Base-by-base conservation (phyloP, 2,113 vertebrate species). In the Spea multiplicata region DNA sequence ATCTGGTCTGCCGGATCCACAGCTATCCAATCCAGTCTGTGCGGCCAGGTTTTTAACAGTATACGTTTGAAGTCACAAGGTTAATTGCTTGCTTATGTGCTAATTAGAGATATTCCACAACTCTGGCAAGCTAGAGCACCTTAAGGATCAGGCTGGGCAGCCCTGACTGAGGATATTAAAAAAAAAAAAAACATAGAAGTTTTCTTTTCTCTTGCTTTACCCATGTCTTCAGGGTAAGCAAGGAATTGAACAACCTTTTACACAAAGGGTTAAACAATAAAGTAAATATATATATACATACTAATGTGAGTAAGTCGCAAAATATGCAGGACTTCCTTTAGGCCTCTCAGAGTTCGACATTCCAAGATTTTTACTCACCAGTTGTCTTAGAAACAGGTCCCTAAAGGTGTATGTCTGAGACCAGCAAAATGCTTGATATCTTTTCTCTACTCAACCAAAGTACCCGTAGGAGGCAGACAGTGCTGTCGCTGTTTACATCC, bases 381-480 rank as follows among this genome's bases (percentile, higher is more conserved):
- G 78, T 80, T 80, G 78, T 80, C 78, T 80, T 80, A 80, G 78
- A 80, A 80, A 80, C 78, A 68, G 78, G 78, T 80, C 78, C 78
- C 78, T 74, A 74, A 80, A 80, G 78, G 78, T 80, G 78, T 74
- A 74, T 71, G 65, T 16, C 55, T 66, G 78, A 80, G 78, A 80
- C 64, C 71, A 59, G 78, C 71, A 80, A 68, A 68, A 68, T 49
- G 17, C 78, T 80, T 74, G 62, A 68, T 59, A 30, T 59, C 71
- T 68, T 71, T 10, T 30, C 70, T 66, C 57, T 44, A 67, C 52
- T 48, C 62, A 59, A 52, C 64, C 71, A 67, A 66, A 52, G 71
- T 68, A 44, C 77, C 77, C 71, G 59, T 30, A 80, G 71, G 64
- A 80, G 76, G 49, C 69, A 72, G 70, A 12, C 71, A 59, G 14